A percentile compares a stretch with the other conserved stretches of the same genome.
These are phyloP conservation scores for Rhopalosiphum nymphaeae DNA, from an alignment of 2,888 invertebrate species.

Conservation along the genomic window DNA sequence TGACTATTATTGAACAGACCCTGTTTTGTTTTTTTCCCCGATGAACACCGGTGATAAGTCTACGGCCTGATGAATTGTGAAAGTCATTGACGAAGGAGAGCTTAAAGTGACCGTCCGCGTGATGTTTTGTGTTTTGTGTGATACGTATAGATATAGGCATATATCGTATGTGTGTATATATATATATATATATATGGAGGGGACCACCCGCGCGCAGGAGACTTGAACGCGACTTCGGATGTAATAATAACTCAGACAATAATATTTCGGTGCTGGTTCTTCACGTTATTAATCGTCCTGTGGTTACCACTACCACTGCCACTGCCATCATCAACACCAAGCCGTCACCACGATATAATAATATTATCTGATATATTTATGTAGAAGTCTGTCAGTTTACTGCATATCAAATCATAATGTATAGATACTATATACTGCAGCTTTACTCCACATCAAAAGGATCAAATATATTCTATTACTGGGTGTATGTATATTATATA, in stretches of 20 bases:
- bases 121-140: neutral
- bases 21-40: slow-evolving; percentile 24
- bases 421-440: neutral
- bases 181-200: neutral
- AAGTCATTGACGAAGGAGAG: slow-evolving; percentile 55
- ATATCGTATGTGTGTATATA: no score
- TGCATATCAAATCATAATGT: neutral
- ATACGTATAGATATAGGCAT: neutral
- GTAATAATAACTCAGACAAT: slow-evolving; percentile 63
- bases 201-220: slow-evolving; percentile 63
- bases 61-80: slow-evolving; percentile 40
- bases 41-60: slow-evolving; percentile 32
- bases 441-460: neutral
- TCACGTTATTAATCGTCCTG: slow-evolving; percentile 55
- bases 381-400: slow-evolving; percentile 31
- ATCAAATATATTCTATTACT: neutral
- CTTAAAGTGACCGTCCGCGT: slow-evolving; percentile 53
- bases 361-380: neutral
- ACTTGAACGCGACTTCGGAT: slow-evolving; percentile 64
- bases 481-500: neutral
- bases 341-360: neutral
- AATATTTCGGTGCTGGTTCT: slow-evolving; percentile 48
- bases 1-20: neutral
- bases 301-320: slow-evolving; percentile 5
- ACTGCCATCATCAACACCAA: slow-evolving; percentile 6